Base-by-base conservation (phyloP, 2,888 invertebrate genomes). In the Ypsolopha scabrella region DNA sequence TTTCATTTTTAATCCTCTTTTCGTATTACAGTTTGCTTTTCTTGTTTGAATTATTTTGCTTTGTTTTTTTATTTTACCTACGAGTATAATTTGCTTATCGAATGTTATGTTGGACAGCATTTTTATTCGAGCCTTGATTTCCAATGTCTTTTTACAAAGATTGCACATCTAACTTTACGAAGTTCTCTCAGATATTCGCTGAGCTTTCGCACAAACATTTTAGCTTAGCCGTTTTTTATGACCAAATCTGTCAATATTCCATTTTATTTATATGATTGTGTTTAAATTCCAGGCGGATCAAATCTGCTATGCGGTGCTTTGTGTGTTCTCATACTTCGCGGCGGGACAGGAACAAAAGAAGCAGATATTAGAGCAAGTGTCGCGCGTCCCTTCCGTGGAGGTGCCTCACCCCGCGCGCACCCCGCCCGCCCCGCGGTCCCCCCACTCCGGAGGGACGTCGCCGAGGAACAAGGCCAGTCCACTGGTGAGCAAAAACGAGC, bases 261-360 rank as follows among this genome's bases (percentile, higher is more conserved):
- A 24, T 24, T 24, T 24, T 24, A 24, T 24, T 24, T 24, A 24
- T 3, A 24, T 24, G 2, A 2, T 24, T 24, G 4, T 4, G 24
- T 24, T 24, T 24, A 24, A 3, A 24, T 56, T 53, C 9, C 87
- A 99, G 98, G 98, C 99, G 75, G 97, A 98, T 87, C 98, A 99
- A 86, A 99, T 99, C 70, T 99, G 98, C 87, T 99, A 99, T 87
- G 97, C 99, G 64, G 98, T 99, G 57, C 89, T 99, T 64, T 99
- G 99, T 88, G 97, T 99, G 61, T 99, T 99, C 88, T 99, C 99
- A 50, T 99, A 99, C 88, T 92, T 98, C 73, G 98, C 98, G 56
- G 98, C 98, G 52, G 96, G 96, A 0, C 91, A 92, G 60, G 93
- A 94, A 63, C 92, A 93, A 68, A 90, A 90, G 72, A 89, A 89